Percentiles rank a stretch among this genome's conserved stretches.
Conservation (phyloP, 2,888 invertebrate genomes). For the Nemoura dubitans region DNA sequence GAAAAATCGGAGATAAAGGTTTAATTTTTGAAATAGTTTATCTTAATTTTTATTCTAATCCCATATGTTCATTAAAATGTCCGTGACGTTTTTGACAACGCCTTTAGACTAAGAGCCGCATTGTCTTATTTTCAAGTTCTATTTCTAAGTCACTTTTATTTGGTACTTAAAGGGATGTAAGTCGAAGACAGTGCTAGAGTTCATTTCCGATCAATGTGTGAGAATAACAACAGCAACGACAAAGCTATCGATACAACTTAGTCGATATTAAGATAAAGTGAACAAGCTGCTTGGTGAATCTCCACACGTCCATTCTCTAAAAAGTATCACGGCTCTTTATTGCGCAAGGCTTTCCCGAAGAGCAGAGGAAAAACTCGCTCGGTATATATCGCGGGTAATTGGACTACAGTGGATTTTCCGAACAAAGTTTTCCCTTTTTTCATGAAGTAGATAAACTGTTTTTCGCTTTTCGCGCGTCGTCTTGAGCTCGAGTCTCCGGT, state of each 20-base stretch:
- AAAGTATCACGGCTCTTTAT: neutral
- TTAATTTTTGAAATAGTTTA: too few relatives aligned
- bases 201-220: too few relatives aligned
- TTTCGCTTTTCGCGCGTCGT: neutral
- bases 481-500: conserved; percentile 1
- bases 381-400: neutral
- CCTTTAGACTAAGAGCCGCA: too few relatives aligned
- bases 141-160: too few relatives aligned
- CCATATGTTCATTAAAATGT: too few relatives aligned
- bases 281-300: neutral
- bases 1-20: too few relatives aligned
- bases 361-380: neutral
- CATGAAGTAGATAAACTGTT: neutral
- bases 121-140: too few relatives aligned
- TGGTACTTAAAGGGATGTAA: too few relatives aligned
- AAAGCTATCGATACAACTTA: conserved; percentile 27
- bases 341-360: neutral
- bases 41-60: too few relatives aligned
- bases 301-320: neutral
- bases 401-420: neutral
- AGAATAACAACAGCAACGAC: neutral
- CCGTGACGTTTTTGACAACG: too few relatives aligned
- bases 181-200: too few relatives aligned
- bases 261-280: conserved; percentile 20
- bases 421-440: neutral